Evolutionary conservation across 2,797 vertebrate genomes (phyloP).

Genomic region (Sebastes variabilis): DNA sequence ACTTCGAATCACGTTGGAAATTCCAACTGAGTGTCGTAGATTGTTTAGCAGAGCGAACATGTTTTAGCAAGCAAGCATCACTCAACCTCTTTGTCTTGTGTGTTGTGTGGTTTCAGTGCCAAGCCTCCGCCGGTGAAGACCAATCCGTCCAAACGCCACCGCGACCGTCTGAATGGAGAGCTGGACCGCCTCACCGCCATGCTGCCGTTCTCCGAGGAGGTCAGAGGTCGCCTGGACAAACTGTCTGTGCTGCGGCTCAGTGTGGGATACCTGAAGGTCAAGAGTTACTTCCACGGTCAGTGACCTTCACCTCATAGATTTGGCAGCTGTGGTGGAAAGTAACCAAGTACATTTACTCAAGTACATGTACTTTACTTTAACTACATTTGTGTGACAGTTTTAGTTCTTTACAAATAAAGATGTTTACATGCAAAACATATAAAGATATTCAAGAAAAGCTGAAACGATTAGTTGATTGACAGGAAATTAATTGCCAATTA

Average conservation of each 20-base stretch:
- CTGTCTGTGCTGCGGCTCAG: conserved; percentile 91
- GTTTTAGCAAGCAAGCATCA: conserved; percentile 1
- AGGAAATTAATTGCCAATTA: not conserved
- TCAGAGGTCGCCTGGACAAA: conserved; percentile 91
- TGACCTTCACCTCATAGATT: not conserved
- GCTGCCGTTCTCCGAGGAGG: conserved; percentile 87
- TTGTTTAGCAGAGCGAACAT: not conserved
- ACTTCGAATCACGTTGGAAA: not conserved
- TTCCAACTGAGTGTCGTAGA: not conserved
- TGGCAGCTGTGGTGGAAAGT: too few relatives aligned
- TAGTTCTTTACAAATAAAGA: not conserved
- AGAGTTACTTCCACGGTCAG: conserved; percentile 91
- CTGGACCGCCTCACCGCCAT: conserved; percentile 89
- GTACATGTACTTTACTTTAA: not conserved
- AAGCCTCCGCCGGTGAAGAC: conserved; percentile 75
- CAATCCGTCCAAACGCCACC: conserved; percentile 91
- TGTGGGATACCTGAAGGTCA: conserved; percentile 91
- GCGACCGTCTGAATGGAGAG: conserved; percentile 90
- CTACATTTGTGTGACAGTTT: not conserved
- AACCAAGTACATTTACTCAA: not conserved
- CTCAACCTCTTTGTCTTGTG: conserved; percentile 5
- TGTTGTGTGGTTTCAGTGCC: conserved; percentile 8
- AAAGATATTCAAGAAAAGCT: not conserved
- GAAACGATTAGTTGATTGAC: not conserved
- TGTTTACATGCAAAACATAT: not conserved